Evolutionary conservation across 2,113 vertebrate species (phyloP), one percentile per base, ranked within the genome.

Genomic region (Glaucidium brasilianum): DNA sequence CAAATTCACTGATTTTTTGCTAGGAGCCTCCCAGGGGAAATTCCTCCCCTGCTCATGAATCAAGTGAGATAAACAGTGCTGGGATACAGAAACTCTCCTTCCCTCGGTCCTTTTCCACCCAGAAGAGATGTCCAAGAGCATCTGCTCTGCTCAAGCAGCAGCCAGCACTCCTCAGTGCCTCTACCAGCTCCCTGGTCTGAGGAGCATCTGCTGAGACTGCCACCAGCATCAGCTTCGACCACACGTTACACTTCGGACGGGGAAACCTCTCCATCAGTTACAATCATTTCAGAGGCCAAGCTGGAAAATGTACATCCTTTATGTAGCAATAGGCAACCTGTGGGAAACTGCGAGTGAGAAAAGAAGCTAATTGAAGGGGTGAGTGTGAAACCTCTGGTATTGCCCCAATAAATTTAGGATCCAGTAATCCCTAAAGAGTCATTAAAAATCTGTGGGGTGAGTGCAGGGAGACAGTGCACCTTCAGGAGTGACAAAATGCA

Each of bases 201-300:
- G 73, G 13, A 93, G 30, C 27, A 92, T 35, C 67, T 39, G 43
- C 63, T 22, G 76, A 73, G 83, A 50, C 10, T 22, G 2, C 21
- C 5, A 9, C 23, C 23, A 37, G 26, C 59, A 81, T 41, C 60
- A 50, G 10, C 49, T 88, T 41, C 74, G 56, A 21, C 14, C 35
- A 62, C 59, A 16, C 0, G 0, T 32, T 5, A n/a, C 7, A 2
- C 3, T 55, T 47, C 66, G 35, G 64, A 50, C 3, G 66, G 60
- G 82, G 39, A 75, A 87, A 62, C 16, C 23, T 12, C 17, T 59
- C 69, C 13, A 55, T 2, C 64, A 71, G 21, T 26, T 18, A 25
- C 3, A 41, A 12, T 6, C 13, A 23, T 9, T 21, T 55, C 78
- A 76, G 79, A 83, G 56, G 27, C 11, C 55, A 53, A 4, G 20